Base-by-base conservation (phyloP, 2,113 vertebrate genomes). In the Ceyx margarethae region DNA sequence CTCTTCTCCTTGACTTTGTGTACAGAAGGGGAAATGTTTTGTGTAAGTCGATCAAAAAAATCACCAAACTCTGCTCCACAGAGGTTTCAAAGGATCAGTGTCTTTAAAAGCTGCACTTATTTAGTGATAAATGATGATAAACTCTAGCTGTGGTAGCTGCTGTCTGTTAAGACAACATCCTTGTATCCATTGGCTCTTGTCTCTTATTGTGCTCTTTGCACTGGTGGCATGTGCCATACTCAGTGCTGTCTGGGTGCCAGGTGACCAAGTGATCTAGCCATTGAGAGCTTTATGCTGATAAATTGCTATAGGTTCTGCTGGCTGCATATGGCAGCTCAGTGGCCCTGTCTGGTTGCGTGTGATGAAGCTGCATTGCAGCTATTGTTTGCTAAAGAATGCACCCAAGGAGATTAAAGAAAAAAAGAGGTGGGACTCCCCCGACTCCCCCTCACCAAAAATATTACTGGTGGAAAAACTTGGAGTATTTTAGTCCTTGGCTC, bases 351-450 rank as follows among this genome's bases (percentile, higher is more conserved):
- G 31, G 31, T 35, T 60, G 15, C 53, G 3, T 23, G 57, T n/a
- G 74, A 71, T n/a, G 85, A 69, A 78, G 40, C 91, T 42, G 71
- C 60, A 35, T 64, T 86, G 90, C 82, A 90, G 90, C 46, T 61
- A 3, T 56, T 72, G 25, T 42, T 74, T 88, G 42, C 51, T 73
- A 5, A 61, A 81, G 56, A 87, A 43, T 29, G 6, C 61, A 57
- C 42, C 43, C 31, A 45, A 73, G 31, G n/a, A 64, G 11, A 76
- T 8, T 33, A 33, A 58, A 78, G 60, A 51, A 61, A 46, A 72
- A 62, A 20, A 10, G 11, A n/a, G 8, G 35, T 17, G 11, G 2
- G 10, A 6, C 3, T 0, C 0, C 12, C 7, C 3, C 0, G 0
- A 31, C 37, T 37, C 22, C 48, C 48, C 45, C 37, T 37, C 22